Percentiles rank a stretch among this genome's conserved stretches.
These are phyloP conservation scores for Todiramphus chloris DNA, from an alignment of 2,113 vertebrate genomes.

Conservation along the genomic window DNA sequence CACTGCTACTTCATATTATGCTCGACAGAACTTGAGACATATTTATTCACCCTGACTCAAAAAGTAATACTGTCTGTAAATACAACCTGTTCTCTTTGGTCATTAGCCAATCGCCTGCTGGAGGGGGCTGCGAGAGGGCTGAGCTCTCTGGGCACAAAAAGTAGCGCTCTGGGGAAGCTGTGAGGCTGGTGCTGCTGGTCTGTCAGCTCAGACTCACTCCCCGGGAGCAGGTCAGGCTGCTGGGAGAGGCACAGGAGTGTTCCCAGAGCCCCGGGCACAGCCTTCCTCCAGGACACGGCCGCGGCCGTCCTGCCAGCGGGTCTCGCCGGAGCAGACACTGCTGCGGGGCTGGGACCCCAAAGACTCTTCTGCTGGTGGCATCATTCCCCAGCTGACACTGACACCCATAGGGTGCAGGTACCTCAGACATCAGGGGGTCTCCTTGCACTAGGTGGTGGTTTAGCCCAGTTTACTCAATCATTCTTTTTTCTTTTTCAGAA, in stretches of 20 bases:
- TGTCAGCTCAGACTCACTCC: background rate
- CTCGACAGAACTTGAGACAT: background rate
- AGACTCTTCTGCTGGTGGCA: background rate
- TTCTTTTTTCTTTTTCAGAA: background rate
- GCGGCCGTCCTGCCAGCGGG: background rate
- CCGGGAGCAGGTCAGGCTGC: background rate
- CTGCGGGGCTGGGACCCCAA: background rate
- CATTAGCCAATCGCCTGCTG: rapidly evolving
- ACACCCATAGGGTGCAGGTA: background rate
- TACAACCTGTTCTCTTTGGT: background rate
- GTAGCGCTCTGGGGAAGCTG: background rate
- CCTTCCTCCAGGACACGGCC: background rate
- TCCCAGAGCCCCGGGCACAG: rapidly evolving
- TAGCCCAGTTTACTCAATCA: background rate
- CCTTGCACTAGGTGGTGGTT: background rate
- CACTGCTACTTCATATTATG: background rate
- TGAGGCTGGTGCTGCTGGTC: background rate
- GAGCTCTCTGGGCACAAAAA: background rate
- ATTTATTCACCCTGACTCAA: background rate
- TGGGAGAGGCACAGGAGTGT: background rate
- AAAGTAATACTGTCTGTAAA: background rate
- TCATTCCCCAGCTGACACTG: background rate
- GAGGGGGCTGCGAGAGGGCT: background rate
- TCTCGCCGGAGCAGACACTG: background rate
- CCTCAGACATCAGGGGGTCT: background rate